Evolutionary conservation across 2,888 invertebrate species (phyloP), one percentile per base, ranked within the genome.

Genomic region (Steinernema hermaphroditum): DNA sequence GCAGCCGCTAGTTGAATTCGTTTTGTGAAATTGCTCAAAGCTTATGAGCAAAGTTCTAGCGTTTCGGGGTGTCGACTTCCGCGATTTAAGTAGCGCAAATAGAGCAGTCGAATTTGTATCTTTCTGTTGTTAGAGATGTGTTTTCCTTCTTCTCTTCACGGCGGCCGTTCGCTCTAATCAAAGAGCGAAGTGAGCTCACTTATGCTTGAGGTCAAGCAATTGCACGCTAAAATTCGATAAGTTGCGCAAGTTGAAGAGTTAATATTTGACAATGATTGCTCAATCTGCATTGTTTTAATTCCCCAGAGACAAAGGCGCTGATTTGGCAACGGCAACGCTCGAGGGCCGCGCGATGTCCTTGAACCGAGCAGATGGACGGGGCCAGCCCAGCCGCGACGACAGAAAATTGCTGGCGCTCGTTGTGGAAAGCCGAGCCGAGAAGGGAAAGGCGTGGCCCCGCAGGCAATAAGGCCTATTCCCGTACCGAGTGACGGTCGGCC

Each of bases 291-390:
- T 62, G 62, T 62, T 62, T 62, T 62, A 62, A 62, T 62, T 62
- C 32, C 32, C 62, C 1, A 6, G 16, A 62, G 29, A 62, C 27
- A 24, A 62, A 62, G 29, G 62, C 62, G 62, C 62, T 29, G 62
- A 62, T 62, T 62, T 29, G 62, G 62, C 29, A 34, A 29, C 16
- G 29, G 62, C 29, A 29, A 32, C 34, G 32, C 62, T 62, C 62
- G 62, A 62, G 29, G 32, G 62, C 32, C 19, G 62, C 29, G 62
- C 62, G 34, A 62, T 34, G 62, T 62, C 62, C 62, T 62, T 62
- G 62, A 62, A 62, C 62, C 16, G 62, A 62, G 32, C 62, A 62
- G 62, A 62, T 62, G 62, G 62, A 62, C 62, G 62, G 62, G 62
- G 62, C 62, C 62, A 62, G 34, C 62, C 29, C 62, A 62, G 62